phyloP scores from a whole-genome alignment of 2,113 vertebrate genomes.

The Petaurus breviceps region DNA sequence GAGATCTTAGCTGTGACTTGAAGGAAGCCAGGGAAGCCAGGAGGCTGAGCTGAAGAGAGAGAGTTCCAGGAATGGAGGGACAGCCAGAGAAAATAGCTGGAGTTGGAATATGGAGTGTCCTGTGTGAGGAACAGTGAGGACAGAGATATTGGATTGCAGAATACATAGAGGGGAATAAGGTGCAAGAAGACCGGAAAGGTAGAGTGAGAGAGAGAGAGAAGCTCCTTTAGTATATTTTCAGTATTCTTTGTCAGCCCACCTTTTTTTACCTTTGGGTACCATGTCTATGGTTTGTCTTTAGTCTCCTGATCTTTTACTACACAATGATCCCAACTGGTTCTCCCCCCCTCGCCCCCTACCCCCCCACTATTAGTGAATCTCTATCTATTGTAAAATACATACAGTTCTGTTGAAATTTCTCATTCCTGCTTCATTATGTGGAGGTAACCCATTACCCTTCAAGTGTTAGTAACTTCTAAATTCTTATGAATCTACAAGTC shows the following conservation, averaged over 20 bases:
- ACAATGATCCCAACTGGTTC: background rate
- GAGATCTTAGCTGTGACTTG: background rate
- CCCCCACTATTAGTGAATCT: background rate
- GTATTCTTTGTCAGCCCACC: background rate
- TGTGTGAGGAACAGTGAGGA: background rate
- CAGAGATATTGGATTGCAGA: background rate
- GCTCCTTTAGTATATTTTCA: background rate
- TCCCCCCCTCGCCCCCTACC: too few relatives aligned
- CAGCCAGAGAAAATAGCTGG: background rate
- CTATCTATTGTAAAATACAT: background rate
- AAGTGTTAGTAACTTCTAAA: background rate
- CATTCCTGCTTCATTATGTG: background rate
- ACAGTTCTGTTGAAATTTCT: background rate
- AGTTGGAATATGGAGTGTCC: background rate
- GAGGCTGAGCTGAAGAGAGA: background rate
- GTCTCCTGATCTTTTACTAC: background rate
- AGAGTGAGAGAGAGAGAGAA: background rate
- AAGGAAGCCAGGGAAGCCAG: background rate
- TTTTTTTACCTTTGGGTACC: background rate
- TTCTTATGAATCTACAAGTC: background rate
- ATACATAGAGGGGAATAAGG: background rate
- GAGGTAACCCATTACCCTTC: background rate
- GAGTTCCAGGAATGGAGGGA: background rate
- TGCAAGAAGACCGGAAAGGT: background rate
- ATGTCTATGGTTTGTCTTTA: background rate